Percentiles rank a stretch among this genome's conserved stretches.
These are phyloP conservation scores for Syngnathoides biaculeatus DNA, from an alignment of 2,113 vertebrate species.

Conservation along the genomic window DNA sequence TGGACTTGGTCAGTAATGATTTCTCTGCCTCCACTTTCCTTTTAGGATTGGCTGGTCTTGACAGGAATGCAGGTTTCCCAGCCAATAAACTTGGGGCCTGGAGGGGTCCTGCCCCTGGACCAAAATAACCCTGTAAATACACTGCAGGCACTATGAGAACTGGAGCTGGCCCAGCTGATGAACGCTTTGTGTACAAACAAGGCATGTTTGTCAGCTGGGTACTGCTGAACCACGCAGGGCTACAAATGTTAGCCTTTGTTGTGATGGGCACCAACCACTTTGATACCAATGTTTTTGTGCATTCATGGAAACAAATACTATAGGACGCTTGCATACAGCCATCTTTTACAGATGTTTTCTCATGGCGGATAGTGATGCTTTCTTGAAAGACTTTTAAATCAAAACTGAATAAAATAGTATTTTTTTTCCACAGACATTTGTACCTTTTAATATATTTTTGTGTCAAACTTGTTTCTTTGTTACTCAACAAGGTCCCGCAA, in stretches of 20 bases:
- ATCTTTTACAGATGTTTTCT: neutral
- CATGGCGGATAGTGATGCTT: neutral
- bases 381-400: neutral
- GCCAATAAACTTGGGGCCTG: constrained; percentile 49
- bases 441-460: neutral
- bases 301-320: constrained; percentile 7
- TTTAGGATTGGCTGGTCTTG: constrained; percentile 40
- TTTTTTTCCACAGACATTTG: neutral
- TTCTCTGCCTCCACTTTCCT: constrained; percentile 38
- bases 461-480: neutral
- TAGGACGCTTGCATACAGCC: constrained; percentile 3
- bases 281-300: constrained; percentile 31
- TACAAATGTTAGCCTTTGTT: constrained; percentile 40
- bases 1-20: constrained; percentile 44
- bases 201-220: constrained; percentile 54
- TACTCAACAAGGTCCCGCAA: neutral
- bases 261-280: constrained; percentile 41
- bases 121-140: constrained; percentile 70
- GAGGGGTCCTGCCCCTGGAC: constrained; percentile 51
- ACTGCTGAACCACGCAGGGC: constrained; percentile 43
- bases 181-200: constrained; percentile 69
- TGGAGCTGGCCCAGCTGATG: constrained; percentile 46
- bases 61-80: constrained; percentile 34
- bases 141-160: constrained; percentile 61
- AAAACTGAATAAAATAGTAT: neutral